These are phyloP conservation scores for Drosophila bifasciata DNA, from an alignment of 1,140 invertebrate species.

Conservation along the genomic window DNA sequence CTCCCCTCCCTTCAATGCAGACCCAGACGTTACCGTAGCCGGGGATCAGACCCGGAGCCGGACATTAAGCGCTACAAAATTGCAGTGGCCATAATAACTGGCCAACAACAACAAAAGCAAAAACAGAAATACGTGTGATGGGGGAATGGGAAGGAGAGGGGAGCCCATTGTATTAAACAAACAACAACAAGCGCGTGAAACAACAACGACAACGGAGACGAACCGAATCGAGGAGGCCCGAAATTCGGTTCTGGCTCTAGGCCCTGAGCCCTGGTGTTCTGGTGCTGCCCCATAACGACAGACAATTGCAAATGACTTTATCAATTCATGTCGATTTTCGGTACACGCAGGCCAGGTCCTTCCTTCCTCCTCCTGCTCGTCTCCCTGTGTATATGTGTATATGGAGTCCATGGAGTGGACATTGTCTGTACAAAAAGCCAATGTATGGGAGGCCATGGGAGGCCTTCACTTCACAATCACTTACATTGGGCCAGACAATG, in stretches of 20 bases:
- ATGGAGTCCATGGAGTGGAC: conserved; percentile 58
- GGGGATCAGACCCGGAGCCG: conserved; percentile 33
- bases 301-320: conserved; percentile 82
- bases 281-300: conserved; percentile 65
- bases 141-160: conserved; percentile 7
- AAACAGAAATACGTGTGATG: conserved; percentile 34
- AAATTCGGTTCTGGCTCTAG: neutral
- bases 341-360: conserved; percentile 59
- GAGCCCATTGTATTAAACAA: conserved; percentile 64
- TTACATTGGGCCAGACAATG: conserved; percentile 67
- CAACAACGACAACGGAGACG: conserved; percentile 49
- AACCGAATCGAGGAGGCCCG: conserved; percentile 28
- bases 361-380: too few species aligned
- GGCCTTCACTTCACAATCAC: conserved; percentile 48
- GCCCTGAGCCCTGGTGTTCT: conserved; percentile 8
- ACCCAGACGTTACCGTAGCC: neutral
- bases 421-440: conserved; percentile 73
- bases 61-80: conserved; percentile 80
- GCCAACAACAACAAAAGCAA: conserved; percentile 55
- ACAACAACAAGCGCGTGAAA: conserved; percentile 77
- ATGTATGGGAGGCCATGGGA: conserved; percentile 50
- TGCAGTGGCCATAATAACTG: conserved; percentile 80
- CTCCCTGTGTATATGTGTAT: too few species aligned
- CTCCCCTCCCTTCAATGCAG: neutral
- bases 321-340: conserved; percentile 80